Base-by-base conservation (phyloP, 53 echinoderm and acorn worm species). In the Arbacia lixula region DNA sequence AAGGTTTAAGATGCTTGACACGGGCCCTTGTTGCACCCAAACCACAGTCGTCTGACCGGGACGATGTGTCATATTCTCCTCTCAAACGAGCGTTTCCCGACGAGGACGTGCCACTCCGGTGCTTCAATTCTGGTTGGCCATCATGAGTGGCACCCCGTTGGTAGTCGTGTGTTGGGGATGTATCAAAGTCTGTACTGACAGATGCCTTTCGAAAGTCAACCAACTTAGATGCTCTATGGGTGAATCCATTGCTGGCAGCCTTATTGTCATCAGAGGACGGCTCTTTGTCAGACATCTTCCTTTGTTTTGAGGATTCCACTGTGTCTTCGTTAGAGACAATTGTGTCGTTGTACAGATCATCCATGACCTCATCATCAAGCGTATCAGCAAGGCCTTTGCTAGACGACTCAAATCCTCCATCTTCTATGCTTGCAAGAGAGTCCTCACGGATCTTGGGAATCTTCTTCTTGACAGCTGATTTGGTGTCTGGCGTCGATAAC, bases 31-130 rank as follows among this genome's bases (percentile, higher is more conserved):
- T 50, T 10, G 64, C 64, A 30, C 64, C 81, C 39, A 81, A 43
- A 6, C 62, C 64, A 20, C 81, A 81, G 34, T 81, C 81, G 43
- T 81, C 81, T 0, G 81, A 81, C 64, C 64, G 39, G 14, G 81
- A 81, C 6, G 81, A 81, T 30, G 81, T 81, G 64, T 81, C 81
- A n/a, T 81, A 81, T 26, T 81, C 81, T 63, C 81, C 81, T 43
- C 60, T 78, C 2, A 3, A 27, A 25, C 37, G 36, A 2, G 78
- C 78, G 27, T 78, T 60, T 38, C 78, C 60, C 10, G 78, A 78
- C 16, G 78, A 78, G 2, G 78, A 78, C 36, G 78, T 78, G 0
- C 81, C 62, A 63, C 81, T 62, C 12, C 22, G 37, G 6, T 62
- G 81, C 50, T 81, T 81, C 19, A 32, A 4, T 29, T 81, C 81